Evolutionary conservation across 2,797 vertebrate species (phyloP).

Genomic region (Lacerta bilineata): DNA sequence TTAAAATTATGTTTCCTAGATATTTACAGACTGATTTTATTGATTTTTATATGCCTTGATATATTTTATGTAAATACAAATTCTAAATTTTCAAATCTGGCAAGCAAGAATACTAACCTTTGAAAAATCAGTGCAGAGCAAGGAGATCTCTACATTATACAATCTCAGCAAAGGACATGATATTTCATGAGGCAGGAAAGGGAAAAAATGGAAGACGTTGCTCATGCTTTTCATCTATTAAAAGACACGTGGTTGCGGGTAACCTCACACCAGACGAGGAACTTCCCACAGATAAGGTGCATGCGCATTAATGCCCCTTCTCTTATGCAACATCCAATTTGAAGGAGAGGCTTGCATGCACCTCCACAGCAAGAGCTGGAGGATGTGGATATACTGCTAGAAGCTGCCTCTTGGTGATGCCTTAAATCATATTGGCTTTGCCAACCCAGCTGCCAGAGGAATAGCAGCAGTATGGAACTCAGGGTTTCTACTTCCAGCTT

Average conservation of each 20-base stretch:
- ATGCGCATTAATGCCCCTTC: background rate
- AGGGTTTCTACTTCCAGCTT: no score
- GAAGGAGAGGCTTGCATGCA: background rate
- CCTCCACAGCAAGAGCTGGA: background rate
- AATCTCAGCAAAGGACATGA: background rate
- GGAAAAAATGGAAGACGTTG: no score
- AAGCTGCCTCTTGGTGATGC: no score
- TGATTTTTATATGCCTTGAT: no score
- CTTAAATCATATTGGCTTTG: no score
- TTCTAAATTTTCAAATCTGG: no score
- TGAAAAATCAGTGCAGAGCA: background rate
- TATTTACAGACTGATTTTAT: no score
- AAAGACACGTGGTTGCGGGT: background rate
- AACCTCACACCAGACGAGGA: background rate
- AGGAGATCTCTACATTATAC: background rate
- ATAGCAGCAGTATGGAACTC: no score
- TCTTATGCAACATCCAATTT: background rate
- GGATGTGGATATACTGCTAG: background rate
- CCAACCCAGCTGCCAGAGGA: no score
- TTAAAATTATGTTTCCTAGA: no score
- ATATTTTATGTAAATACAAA: no score
- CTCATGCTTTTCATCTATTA: background rate
- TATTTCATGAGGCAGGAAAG: background rate
- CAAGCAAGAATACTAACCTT: conserved; percentile 1
- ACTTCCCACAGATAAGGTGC: background rate